Conservation (phyloP, 2,113 vertebrate species). For the Dipodomys ordii region DNA sequence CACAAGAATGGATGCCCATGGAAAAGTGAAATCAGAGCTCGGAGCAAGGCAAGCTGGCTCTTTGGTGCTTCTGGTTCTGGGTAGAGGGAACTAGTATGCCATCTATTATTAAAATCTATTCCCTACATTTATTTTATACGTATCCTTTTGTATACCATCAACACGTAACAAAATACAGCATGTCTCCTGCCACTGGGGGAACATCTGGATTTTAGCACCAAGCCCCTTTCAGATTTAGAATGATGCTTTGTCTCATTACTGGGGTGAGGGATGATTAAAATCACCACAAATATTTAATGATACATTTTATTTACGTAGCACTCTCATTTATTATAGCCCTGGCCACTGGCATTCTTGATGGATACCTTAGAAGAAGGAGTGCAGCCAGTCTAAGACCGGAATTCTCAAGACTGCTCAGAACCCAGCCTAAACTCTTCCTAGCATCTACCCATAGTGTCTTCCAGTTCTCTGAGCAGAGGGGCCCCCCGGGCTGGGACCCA, state of each 20-base stretch:
- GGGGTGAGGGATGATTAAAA: background rate
- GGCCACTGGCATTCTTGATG: background rate
- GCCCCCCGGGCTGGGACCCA: background rate
- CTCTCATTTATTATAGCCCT: background rate
- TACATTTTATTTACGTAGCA: background rate
- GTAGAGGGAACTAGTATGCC: accelerated
- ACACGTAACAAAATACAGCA: background rate
- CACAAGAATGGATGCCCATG: background rate
- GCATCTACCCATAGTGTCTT: background rate
- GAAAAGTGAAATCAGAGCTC: background rate
- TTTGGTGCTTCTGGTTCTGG: background rate
- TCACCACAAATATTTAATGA: background rate
- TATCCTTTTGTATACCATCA: background rate
- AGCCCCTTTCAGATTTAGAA: background rate
- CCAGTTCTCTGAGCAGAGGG: background rate
- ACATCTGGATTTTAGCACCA: background rate
- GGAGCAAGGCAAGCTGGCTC: background rate
- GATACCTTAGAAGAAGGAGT: background rate
- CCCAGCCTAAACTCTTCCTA: background rate
- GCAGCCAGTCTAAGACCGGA: background rate
- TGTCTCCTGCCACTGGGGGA: background rate
- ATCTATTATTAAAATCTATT: accelerated
- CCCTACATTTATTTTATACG: background rate
- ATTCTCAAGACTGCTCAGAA: background rate
- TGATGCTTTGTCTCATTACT: background rate